Evolutionary conservation across 1,140 invertebrate species (phyloP), one percentile per base, ranked within the genome.

Genomic region (Aphelenchoides avenae): DNA sequence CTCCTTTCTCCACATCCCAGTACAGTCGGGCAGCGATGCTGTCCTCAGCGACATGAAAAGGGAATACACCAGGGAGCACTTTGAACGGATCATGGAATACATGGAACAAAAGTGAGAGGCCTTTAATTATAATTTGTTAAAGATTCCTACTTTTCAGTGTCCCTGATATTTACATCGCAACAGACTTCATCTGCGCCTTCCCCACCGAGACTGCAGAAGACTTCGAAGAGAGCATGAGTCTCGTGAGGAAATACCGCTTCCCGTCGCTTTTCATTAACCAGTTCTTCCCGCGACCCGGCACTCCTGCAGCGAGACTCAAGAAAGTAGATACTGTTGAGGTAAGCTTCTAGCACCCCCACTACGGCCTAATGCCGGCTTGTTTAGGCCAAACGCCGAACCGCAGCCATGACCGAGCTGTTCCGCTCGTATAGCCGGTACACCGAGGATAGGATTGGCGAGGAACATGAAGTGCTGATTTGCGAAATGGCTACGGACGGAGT

Each of bases 171-270:
- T 95, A 89, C 1, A 90, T 98, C 68, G 92, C 91, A 0, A 98
- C 94, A 0, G 94, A 98, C 78, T 88, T 98, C 31, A 98, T 98
- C 70, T 96, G 92, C 79, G 94, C 93, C 0, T 98, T 96, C 79
- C 94, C 94, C 0, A 94, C 89, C 2, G 94, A 98, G 82, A 95
- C 88, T 0, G 85, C 88, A 20, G 76, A 82, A 64, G 89, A 98
- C 80, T 97, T 98, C 80, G 82, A 88, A 39, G 85, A 91, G 52
- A 95, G 91, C 0, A 81, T 94, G 82, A 77, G 81, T 3, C 79
- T 98, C 0, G 91, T 93, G 69, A 77, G 81, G 49, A 86, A 90
- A 73, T 91, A 94, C 72, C 85, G 86, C 66, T 98, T 98, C 78
- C 87, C 91, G 0, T 88, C 86, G 68, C 81, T 98, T 3, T 97